Conservation (phyloP, 1,140 invertebrate species). For the Lepidotrigona ventralis region DNA sequence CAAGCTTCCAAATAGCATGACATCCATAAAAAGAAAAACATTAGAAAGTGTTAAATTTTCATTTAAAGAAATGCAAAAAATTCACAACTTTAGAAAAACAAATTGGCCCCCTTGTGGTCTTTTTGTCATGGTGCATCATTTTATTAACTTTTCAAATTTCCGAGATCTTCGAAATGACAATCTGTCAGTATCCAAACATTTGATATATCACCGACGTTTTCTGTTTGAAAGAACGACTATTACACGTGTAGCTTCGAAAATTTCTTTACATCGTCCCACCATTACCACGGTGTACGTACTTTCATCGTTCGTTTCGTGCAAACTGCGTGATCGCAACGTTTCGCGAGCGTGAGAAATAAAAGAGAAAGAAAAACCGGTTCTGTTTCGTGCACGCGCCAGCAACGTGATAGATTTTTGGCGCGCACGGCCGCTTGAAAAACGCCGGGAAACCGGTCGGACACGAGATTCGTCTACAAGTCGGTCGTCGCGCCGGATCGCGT, state of each 20-base stretch:
- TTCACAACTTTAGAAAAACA: no score
- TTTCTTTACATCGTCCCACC: background rate
- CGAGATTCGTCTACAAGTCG: constrained; percentile 38
- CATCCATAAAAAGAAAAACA: no score
- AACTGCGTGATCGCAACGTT: constrained; percentile 1
- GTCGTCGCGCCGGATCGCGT: constrained; percentile 32
- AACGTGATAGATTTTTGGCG: constrained; percentile 37
- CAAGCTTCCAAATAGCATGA: no score
- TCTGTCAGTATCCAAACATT: background rate
- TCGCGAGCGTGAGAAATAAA: background rate
- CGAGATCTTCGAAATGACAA: background rate
- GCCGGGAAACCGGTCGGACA: background rate
- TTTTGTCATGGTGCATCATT: background rate
- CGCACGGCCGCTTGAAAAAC: background rate
- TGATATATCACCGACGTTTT: background rate
- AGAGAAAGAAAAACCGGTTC: background rate
- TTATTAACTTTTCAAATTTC: background rate
- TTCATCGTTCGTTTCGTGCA: constrained; percentile 38
- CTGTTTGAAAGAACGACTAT: background rate
- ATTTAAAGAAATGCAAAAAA: no score
- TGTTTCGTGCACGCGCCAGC: constrained; percentile 47
- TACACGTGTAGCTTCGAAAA: background rate
- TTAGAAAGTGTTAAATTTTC: no score
- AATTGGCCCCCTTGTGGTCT: background rate
- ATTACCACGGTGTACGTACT: constrained; percentile 26